Conservation (phyloP, 1,140 invertebrate genomes). For the Phortica variegata region DNA sequence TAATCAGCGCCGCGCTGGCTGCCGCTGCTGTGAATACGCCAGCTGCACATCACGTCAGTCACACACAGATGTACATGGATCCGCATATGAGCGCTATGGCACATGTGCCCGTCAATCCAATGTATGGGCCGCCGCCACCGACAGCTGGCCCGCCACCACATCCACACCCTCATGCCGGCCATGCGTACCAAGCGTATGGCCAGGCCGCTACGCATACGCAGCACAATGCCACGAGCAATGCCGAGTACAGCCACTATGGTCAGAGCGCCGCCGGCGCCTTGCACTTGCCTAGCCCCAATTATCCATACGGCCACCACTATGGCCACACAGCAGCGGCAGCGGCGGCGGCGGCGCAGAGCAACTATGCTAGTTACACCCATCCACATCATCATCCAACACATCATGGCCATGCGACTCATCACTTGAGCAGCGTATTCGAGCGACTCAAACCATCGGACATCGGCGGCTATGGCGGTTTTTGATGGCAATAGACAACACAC, state of each 20-base stretch:
- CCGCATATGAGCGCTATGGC: slow-evolving; percentile 31
- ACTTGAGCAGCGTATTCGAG: slow-evolving; percentile 45
- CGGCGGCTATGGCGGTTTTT: slow-evolving; percentile 44
- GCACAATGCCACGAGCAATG: slow-evolving; percentile 13
- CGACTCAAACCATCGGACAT: slow-evolving; percentile 52
- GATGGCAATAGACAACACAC: slow-evolving; percentile 15
- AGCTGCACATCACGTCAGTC: slow-evolving; percentile 25
- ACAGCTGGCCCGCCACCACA: slow-evolving; percentile 13
- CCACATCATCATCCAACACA: slow-evolving; percentile 12
- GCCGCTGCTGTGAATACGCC: slow-evolving; percentile 21
- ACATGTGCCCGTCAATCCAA: slow-evolving; percentile 34
- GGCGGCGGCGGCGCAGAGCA: slow-evolving; percentile 7
- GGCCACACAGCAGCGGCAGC: slow-evolving; percentile 11
- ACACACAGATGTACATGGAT: slow-evolving; percentile 45
- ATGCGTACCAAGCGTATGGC: slow-evolving; percentile 23
- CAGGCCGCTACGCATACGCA: not conserved
- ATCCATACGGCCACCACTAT: slow-evolving; percentile 26
- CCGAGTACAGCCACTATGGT: slow-evolving; percentile 14
- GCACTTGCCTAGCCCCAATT: slow-evolving; percentile 52
- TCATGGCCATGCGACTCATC: slow-evolving; percentile 35
- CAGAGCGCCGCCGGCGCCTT: slow-evolving; percentile 34
- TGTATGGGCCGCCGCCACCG: slow-evolving; percentile 29
- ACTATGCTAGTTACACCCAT: slow-evolving; percentile 23
- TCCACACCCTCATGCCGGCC: slow-evolving; percentile 11
- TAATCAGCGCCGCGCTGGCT: slow-evolving; percentile 30